phyloP scores from a whole-genome alignment of 2,797 vertebrate species.

The Schizopygopsis pylzovi region DNA sequence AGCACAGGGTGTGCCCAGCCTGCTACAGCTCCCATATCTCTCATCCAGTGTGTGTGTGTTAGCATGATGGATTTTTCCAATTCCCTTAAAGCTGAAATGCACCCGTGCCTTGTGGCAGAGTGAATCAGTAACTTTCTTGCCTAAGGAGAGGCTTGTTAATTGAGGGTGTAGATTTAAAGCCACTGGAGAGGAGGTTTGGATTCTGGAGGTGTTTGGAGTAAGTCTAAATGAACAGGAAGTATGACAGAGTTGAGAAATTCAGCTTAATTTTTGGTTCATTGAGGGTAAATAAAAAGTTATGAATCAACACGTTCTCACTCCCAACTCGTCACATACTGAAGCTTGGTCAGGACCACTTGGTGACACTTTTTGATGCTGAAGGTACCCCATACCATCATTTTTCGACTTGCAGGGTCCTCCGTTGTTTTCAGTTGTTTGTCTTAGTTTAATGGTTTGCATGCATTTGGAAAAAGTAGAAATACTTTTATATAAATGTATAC shows the following conservation, averaged over 20 bases:
- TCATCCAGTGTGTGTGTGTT: slow-evolving; percentile 22
- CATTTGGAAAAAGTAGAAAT: no score
- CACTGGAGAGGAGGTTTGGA: slow-evolving; percentile 50
- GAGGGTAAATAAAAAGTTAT: not conserved
- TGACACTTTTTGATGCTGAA: no score
- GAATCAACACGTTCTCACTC: not conserved
- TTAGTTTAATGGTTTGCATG: no score
- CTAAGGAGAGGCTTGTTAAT: not conserved
- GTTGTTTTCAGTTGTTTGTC: no score
- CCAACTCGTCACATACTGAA: no score
- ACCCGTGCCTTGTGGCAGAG: slow-evolving; percentile 18
- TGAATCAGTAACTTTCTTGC: slow-evolving; percentile 31
- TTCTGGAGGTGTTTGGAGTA: not conserved
- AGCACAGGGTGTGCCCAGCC: slow-evolving; percentile 66
- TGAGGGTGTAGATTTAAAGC: slow-evolving; percentile 48
- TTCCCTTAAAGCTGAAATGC: slow-evolving; percentile 36
- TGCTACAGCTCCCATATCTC: slow-evolving; percentile 23
- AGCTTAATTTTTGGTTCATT: not conserved
- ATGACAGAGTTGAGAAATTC: not conserved
- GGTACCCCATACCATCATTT: no score
- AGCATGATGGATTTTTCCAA: slow-evolving; percentile 45
- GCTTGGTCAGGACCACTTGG: no score
- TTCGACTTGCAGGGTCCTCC: no score
- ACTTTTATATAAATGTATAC: no score
- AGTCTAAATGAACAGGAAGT: not conserved